Base-by-base conservation (phyloP, 2,888 invertebrate species). In the Lapara coniferarum region DNA sequence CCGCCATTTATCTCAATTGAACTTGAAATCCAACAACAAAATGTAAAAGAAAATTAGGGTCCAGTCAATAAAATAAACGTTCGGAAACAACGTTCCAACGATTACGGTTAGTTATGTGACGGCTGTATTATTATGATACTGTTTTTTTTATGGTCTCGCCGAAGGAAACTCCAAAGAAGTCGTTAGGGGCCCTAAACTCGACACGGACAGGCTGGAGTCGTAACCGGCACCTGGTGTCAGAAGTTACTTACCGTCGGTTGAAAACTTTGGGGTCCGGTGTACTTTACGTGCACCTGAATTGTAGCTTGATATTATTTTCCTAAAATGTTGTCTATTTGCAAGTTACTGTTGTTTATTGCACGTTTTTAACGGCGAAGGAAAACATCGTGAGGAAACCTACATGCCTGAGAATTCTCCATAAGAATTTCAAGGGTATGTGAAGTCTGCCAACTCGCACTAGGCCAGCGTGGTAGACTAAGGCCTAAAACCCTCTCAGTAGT, bases 201-300 rank as follows among this genome's bases (percentile, higher is more conserved):
- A 44, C 44, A 44, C 37, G 19, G 19, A 46, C 67, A 37, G 19
- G 52, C 67, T 67, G 16, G 56, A 56, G 14, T 19, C 56, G 67
- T 67, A 67, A 67, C 44, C 46, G n/a, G 19, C 67, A 67, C 67
- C 67, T 67, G 67, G 67, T 55, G 56, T 55, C 56, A 46, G 67
- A 55, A 67, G 67, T 67, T 67, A 67, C 67, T 63, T 49, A 63
- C 63, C 19, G 46, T 63, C 49, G 63, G 63, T 63, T 49, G 49
- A 19, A 46, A 63, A 63, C 63, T 63, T 63, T 49, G 19, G 63
- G 63, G 63, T 49, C 46, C 46, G 19, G 19, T 25, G 46, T 49
- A 16, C 16, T 59, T 59, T 59, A 46, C 63, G 63, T 19, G 25
- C 63, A 63, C 63, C 63, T 63, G 63, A 63, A 63, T 30, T 4